A percentile compares a stretch with the other conserved stretches of the same genome.
These are phyloP conservation scores for Machimus atricapillus DNA, from an alignment of 2,888 invertebrate species.

Conservation along the genomic window DNA sequence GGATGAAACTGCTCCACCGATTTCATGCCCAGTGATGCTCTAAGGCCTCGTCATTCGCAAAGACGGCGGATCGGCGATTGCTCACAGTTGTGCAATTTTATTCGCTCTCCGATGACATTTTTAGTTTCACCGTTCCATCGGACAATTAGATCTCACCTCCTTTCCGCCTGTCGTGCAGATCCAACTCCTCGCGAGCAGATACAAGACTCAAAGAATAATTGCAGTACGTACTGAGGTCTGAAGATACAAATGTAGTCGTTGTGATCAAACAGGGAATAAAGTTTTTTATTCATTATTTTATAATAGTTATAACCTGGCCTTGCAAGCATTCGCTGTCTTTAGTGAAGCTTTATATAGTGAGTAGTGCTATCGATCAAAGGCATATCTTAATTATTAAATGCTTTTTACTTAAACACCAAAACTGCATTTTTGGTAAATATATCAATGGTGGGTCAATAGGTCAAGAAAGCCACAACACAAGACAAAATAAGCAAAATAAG, in stretches of 20 bases:
- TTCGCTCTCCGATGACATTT: conserved; percentile 9
- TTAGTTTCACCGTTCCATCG: conserved; percentile 7
- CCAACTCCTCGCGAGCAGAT: not conserved
- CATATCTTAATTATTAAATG: no score
- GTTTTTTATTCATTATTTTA: not conserved
- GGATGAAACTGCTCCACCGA: not conserved
- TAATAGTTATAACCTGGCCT: not conserved
- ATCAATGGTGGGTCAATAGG: no score
- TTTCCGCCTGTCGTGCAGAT: not conserved
- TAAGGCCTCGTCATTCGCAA: conserved; percentile 20
- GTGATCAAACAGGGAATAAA: not conserved
- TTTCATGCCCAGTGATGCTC: not conserved
- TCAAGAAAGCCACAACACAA: no score
- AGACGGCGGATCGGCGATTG: not conserved
- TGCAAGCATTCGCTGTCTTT: not conserved
- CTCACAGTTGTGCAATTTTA: not conserved
- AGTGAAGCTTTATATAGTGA: no score
- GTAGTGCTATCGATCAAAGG: no score
- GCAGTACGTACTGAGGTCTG: not conserved
- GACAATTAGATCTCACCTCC: conserved; percentile 3
- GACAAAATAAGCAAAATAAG: no score
- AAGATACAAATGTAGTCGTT: not conserved
- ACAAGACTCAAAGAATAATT: not conserved
- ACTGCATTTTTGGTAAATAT: no score
- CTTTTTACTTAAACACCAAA: no score